Base-by-base conservation (phyloP, 2,113 vertebrate genomes). In the Upupa epops region DNA sequence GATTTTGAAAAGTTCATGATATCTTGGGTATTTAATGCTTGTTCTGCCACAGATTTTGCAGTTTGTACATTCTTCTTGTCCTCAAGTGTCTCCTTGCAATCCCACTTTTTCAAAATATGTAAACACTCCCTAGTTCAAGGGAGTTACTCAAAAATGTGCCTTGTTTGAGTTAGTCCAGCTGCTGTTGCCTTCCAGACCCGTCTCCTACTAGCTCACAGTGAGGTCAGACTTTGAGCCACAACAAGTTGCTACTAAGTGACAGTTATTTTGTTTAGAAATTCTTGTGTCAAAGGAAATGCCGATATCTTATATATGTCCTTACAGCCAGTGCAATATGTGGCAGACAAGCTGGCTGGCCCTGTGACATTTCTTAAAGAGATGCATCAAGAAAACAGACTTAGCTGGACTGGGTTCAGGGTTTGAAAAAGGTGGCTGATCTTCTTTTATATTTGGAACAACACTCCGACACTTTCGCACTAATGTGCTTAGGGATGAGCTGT, bases 121-220 rank as follows among this genome's bases (percentile, higher is more conserved):
- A 95, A 95, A 95, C 92, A 93, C 82, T 93, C 55, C 77, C 86
- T 85, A 88, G 76, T 93, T 93, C 82, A 86, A 93, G 75, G 45
- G 83, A 96, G 86, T 93, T 92, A 83, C 82, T 88, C 73, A 92
- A 80, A 96, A 91, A 96, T 92, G 79, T 93, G 90, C 90, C 84
- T 76, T n/a, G 31, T 72, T 93, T 93, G 94, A 96, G 63, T 58
- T 82, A 77, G 17, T 89, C 82, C 95, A 95, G 92, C 93, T 95
- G 96, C 77, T 92, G 4, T 73, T 82, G 81, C 83, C 71, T 85
- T 86, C 48, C 68, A 93, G 34, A 76, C n/a, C n/a, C 24, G 25
- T 86, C 58, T 94, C 36, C 37, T 69, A 4, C 65, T 79, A 88
- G 76, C 70, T 76, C 22, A 59, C 64, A 95, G n/a, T 31, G 51